These are phyloP conservation scores for Diplodus sargus DNA, from an alignment of 2,797 vertebrate genomes.

Conservation along the genomic window DNA sequence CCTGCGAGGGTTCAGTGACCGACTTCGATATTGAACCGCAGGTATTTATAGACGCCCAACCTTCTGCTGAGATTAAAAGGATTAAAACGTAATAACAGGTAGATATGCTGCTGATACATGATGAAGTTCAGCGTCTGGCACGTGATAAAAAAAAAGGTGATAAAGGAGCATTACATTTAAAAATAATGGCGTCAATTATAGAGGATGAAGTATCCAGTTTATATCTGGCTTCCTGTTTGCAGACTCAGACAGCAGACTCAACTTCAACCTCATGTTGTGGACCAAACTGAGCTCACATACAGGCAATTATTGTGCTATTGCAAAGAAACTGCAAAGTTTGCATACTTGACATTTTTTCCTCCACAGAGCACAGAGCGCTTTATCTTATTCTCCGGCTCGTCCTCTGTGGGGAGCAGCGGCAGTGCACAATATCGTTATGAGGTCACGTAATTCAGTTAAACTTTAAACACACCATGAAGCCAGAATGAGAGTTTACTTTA, in stretches of 20 bases:
- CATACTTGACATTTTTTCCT: neutral
- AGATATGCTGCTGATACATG: neutral
- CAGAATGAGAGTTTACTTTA: conserved; percentile 57
- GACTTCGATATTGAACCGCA: conserved; percentile 46
- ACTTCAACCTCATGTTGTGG: neutral
- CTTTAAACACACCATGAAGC: conserved; percentile 54
- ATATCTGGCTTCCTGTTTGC: no score
- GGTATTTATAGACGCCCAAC: conserved; percentile 58
- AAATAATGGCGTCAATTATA: neutral
- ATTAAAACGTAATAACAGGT: conserved; percentile 60
- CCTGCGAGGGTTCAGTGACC: conserved; percentile 34
- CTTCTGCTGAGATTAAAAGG: conserved; percentile 50
- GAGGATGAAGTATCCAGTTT: neutral
- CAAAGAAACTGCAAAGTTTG: conserved; percentile 2
- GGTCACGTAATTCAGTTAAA: conserved; percentile 54
- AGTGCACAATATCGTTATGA: conserved; percentile 37
- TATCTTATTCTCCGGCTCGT: conserved; percentile 6
- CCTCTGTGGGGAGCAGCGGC: conserved; percentile 15
- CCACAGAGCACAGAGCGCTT: conserved; percentile 2
- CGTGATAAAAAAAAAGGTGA: conserved; percentile 16
- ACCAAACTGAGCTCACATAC: neutral
- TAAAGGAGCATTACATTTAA: neutral
- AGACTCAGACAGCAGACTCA: conserved; percentile 3
- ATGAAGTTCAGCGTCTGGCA: conserved; percentile 26
- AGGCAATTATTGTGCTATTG: conserved; percentile 9